phyloP scores from a whole-genome alignment of 2,888 invertebrate genomes.

The Leptarthrus brevirostris region DNA sequence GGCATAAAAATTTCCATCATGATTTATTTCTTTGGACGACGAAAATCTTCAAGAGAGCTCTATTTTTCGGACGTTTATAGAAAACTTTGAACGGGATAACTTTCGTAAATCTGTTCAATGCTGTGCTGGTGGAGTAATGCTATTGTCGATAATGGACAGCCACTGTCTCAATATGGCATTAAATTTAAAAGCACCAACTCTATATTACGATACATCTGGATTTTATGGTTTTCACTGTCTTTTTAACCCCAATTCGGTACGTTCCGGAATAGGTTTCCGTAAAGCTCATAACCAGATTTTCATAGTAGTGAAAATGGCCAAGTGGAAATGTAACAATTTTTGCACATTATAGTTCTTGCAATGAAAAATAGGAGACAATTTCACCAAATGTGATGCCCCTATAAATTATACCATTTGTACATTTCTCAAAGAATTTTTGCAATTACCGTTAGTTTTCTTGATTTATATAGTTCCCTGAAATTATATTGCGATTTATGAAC shows the following conservation, averaged over 20 bases:
- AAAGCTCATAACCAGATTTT: background rate
- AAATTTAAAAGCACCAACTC: conserved; percentile 11
- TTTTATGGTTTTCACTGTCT: background rate
- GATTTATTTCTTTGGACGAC: conserved; percentile 31
- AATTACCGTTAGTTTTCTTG: conserved; percentile 20
- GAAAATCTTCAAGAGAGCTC: conserved; percentile 7
- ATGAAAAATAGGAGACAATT: conserved; percentile 41
- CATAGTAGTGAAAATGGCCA: background rate
- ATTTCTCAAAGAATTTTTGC: conserved; percentile 3
- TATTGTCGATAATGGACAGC: conserved; percentile 33
- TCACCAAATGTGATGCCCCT: background rate
- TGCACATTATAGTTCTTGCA: conserved; percentile 7
- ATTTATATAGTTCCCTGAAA: conserved; percentile 23
- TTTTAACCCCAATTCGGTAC: background rate
- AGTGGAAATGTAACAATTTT: conserved; percentile 23
- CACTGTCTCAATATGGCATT: conserved; percentile 38
- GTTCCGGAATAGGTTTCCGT: background rate
- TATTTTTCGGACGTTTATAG: background rate
- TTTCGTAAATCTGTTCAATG: background rate
- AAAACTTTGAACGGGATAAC: conserved; percentile 13
- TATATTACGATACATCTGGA: conserved; percentile 37
- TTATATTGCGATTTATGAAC: background rate
- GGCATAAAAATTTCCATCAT: conserved; percentile 48
- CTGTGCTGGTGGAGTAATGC: conserved; percentile 5
- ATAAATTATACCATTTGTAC: conserved; percentile 37